Evolutionary conservation across 1,140 invertebrate genomes (phyloP), one percentile per base, ranked within the genome.

Genomic region (Halesus radiatus): DNA sequence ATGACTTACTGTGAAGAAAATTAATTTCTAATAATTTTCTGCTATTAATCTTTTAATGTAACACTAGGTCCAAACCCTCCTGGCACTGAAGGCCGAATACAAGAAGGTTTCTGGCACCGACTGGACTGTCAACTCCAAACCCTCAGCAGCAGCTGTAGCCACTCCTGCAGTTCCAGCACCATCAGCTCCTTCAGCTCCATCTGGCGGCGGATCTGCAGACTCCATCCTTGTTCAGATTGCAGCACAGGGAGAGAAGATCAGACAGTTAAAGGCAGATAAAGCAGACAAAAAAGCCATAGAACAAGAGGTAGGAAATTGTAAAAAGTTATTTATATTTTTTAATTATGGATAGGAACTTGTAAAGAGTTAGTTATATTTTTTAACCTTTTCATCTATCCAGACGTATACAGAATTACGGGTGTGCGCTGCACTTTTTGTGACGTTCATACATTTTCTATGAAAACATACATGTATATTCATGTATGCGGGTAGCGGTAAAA

Each of bases 61-160:
- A 54, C 53, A 29, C 56, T 56, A 89, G 88, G 93, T 96, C 0
- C 93, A 96, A 84, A 87, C 87, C 45, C 88, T 96, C 5, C 84
- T 95, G 1, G 85, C 86, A 16, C 87, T 96, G n/a, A 96, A 96
- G 87, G 88, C 89, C 0, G 89, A 95, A 66, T 96, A 92, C 86
- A 95, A 95, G 87, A 85, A 86, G 60, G 81, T 87, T 7, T 91
- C 92, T 16, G 94, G 94, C 22, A 87, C 88, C 80, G 93, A 95
- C 73, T 94, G 93, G 93, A 92, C 92, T 77, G 91, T 92, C 3
- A 89, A 87, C 72, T 84, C 86, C 64, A 81, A 81, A 32, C 54
- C 80, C 29, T 78, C 80, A 29, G 26, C 18, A 29, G 16, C n/a
- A 15, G 26, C 77, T 6, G n/a, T 23, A 18, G 10, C 85, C 84